phyloP scores from a whole-genome alignment of 1,140 invertebrate genomes.

The Drosophila triauraria region DNA sequence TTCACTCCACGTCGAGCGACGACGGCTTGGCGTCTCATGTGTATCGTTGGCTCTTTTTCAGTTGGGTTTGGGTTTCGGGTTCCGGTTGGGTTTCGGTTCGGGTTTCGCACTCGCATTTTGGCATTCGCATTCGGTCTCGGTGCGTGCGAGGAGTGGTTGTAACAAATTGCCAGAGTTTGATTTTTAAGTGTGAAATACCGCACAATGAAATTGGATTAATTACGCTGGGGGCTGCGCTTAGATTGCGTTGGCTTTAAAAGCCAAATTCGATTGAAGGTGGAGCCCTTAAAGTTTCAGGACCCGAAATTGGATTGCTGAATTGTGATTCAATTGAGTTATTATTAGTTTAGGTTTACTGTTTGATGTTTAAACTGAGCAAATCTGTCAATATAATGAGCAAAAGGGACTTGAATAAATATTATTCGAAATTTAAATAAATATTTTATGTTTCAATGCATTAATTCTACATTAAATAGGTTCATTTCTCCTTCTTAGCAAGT shows the following conservation, averaged over 20 bases:
- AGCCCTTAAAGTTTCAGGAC: not conserved
- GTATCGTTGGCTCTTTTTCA: constrained; percentile 53
- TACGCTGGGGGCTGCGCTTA: constrained; percentile 40
- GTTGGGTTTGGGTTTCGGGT: constrained; percentile 24
- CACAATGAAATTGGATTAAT: constrained; percentile 62
- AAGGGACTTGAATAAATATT: too few relatives aligned
- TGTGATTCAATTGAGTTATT: not conserved
- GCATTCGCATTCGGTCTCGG: not conserved
- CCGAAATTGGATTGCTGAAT: not conserved
- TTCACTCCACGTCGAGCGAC: constrained; percentile 13
- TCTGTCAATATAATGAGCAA: too few relatives aligned
- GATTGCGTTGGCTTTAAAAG: constrained; percentile 27
- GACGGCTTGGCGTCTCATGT: constrained; percentile 56
- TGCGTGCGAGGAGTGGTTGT: constrained; percentile 50
- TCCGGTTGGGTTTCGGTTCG: constrained; percentile 20
- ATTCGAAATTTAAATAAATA: too few relatives aligned
- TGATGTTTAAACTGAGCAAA: too few relatives aligned
- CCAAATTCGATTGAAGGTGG: not conserved
- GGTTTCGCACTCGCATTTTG: not conserved
- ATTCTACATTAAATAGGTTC: not conserved
- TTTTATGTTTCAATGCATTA: too few relatives aligned
- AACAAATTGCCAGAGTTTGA: constrained; percentile 71
- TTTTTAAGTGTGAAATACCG: constrained; percentile 66
- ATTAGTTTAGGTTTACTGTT: too few relatives aligned
- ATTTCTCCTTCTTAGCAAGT: not conserved